Base-by-base conservation (phyloP, 2,113 vertebrate genomes). In the Thunnus maccoyii region DNA sequence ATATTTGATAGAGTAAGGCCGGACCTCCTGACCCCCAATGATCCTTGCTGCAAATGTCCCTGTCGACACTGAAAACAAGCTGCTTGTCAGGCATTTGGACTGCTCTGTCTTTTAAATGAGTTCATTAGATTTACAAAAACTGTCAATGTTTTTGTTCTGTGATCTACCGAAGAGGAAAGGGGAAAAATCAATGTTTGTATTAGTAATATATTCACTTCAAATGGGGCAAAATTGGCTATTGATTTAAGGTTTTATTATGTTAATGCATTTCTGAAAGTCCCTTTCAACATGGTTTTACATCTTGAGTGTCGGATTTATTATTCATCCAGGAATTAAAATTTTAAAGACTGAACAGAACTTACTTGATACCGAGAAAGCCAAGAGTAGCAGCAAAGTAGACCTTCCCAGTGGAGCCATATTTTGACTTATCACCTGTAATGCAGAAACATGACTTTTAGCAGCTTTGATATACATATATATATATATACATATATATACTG, bases 21-120 rank as follows among this genome's bases (percentile, higher is more conserved):
- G 0, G 3, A 95, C 95, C 78, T 93, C 93, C 14, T 93, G 87
- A 54, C 94, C 94, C 4, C 95, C 94, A 5, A 96, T 94, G 67
- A 95, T 95, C 79, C 93, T 94, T 6, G 6, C 7, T 32, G 65
- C 4, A 51, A 36, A 56, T 2, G 54, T 52, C 22, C 69, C 92
- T 95, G 80, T 17, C 50, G 10, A 68, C 22, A 44, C 13, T 1
- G 6, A 50, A 0, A 56, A 44, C 0, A 51, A 13, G 2, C 3
- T 14, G 13, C 2, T 3, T 30, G 51, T 62, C 22, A 55, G 46
- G 1, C 16, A 16, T 62, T 20, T 27, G 2, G 3, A 46, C 14
- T 7, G 13, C 18, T 41, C 7, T 41, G 7, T 36, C 5, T 36
- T 36, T 36, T 36, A 4, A 36, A 36, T 27, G 3, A 50, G 11